Conservation (phyloP, 2,113 vertebrate genomes). For the Antennarius striatus region DNA sequence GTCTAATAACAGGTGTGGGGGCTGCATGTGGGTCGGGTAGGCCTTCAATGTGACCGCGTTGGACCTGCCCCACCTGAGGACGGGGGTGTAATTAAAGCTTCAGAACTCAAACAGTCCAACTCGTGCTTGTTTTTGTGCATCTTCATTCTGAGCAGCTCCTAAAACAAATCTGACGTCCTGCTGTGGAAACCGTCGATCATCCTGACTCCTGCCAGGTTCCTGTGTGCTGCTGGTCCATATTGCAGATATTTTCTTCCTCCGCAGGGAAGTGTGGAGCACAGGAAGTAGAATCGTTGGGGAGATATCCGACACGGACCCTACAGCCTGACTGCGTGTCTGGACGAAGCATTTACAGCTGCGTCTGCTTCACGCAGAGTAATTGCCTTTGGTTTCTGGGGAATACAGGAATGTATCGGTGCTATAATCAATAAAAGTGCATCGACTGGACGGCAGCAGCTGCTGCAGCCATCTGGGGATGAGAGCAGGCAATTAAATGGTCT, state of each 20-base stretch:
- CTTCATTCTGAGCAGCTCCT: constrained; percentile 39
- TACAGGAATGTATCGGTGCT: constrained; percentile 65
- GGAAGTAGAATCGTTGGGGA: constrained; percentile 57
- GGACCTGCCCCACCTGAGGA: constrained; percentile 3
- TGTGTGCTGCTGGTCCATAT: constrained; percentile 61
- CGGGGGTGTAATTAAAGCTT: constrained; percentile 6
- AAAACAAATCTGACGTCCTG: constrained; percentile 31
- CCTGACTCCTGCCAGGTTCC: constrained; percentile 29
- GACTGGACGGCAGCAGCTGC: constrained; percentile 66
- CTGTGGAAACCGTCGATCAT: constrained; percentile 47
- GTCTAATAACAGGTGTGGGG: too few relatives aligned
- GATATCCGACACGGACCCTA: constrained; percentile 54
- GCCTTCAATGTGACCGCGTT: too few relatives aligned
- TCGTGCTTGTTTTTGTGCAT: constrained; percentile 5
- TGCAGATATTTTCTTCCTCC: constrained; percentile 47
- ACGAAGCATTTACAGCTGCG: constrained; percentile 67
- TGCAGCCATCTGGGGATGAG: constrained; percentile 61
- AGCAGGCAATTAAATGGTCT: constrained; percentile 69
- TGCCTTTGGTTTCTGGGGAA: constrained; percentile 71
- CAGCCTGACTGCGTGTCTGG: constrained; percentile 61
- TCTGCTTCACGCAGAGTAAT: constrained; percentile 72
- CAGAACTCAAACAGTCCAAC: not conserved
- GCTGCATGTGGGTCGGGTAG: too few relatives aligned
- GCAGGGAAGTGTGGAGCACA: constrained; percentile 53
- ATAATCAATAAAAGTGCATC: constrained; percentile 75